These are phyloP conservation scores for Metopia argyrocephala DNA, from an alignment of 2,888 invertebrate species.

Conservation along the genomic window DNA sequence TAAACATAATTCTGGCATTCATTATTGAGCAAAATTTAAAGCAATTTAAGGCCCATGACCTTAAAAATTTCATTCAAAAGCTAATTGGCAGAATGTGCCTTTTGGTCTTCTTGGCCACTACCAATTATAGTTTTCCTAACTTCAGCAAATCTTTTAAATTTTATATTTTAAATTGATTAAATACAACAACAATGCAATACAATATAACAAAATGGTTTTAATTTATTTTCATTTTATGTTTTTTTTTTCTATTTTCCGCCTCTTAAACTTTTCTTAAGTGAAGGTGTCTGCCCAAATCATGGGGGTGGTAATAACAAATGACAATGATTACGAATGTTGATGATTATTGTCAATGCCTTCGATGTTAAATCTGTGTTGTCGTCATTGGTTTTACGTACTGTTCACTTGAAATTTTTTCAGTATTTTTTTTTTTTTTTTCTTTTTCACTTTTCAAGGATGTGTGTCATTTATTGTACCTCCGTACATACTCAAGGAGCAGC, in stretches of 20 bases:
- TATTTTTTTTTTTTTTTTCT: background rate
- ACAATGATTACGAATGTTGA: background rate
- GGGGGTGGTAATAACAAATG: background rate
- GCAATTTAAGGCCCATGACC: too few species aligned
- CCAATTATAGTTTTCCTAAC: too few species aligned
- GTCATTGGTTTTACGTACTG: background rate
- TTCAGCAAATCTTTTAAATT: too few species aligned
- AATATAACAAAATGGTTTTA: too few species aligned
- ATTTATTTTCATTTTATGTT: background rate
- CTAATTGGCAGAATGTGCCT: too few species aligned
- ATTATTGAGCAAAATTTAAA: too few species aligned
- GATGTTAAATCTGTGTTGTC: background rate
- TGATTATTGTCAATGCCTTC: background rate
- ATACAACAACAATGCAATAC: too few species aligned
- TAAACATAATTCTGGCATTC: too few species aligned
- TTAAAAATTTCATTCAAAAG: too few species aligned
- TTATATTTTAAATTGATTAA: too few species aligned
- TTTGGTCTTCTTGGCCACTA: too few species aligned
- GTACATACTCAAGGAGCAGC: background rate
- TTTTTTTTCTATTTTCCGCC: background rate
- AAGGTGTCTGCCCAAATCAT: constrained; percentile 1
- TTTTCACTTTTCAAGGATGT: constrained; percentile 3
- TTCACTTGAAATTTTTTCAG: too few species aligned
- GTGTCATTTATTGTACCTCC: background rate
- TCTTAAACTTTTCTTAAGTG: background rate